A percentile compares a stretch with the other conserved stretches of the same genome.
Conservation (phyloP, 2,888 invertebrate species). For the Melinaea menophilus region DNA sequence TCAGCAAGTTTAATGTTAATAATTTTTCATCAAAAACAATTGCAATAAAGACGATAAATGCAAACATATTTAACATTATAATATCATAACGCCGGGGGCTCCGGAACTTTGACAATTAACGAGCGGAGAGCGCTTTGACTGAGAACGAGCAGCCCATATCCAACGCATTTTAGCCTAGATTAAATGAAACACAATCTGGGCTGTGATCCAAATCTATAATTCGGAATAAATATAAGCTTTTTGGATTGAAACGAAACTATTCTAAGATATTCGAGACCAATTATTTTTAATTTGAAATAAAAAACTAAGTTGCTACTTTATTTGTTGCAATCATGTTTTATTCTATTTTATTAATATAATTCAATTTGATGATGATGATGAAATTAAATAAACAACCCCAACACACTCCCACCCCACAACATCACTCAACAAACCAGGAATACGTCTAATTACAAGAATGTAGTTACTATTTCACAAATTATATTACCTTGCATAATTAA, state of each 20-base stretch:
- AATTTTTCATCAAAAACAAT: slow-evolving; percentile 12
- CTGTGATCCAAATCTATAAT: slow-evolving; percentile 32
- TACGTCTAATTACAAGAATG: not conserved
- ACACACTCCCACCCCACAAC: not conserved
- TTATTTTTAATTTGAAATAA: too few relatives aligned
- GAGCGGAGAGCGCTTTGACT: slow-evolving; percentile 48
- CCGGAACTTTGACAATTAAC: slow-evolving; percentile 59
- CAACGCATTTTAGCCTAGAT: slow-evolving; percentile 33
- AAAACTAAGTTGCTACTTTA: too few relatives aligned
- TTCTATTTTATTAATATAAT: too few relatives aligned
- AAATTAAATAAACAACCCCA: too few relatives aligned
- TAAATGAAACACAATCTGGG: slow-evolving; percentile 35
- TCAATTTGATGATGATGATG: too few relatives aligned
- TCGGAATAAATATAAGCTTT: slow-evolving; percentile 22
- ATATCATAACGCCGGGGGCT: slow-evolving; percentile 42
- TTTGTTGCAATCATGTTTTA: too few relatives aligned
- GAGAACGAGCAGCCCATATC: slow-evolving; percentile 46
- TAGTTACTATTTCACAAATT: not conserved
- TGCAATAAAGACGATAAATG: slow-evolving; percentile 36
- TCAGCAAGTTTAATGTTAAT: too few relatives aligned
- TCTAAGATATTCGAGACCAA: too few relatives aligned
- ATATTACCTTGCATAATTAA: not conserved
- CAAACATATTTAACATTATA: slow-evolving; percentile 39
- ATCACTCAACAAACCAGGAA: not conserved
- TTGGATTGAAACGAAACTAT: not conserved